Evolutionary conservation across 2,888 invertebrate species (phyloP).

Genomic region (Mimas tiliae): DNA sequence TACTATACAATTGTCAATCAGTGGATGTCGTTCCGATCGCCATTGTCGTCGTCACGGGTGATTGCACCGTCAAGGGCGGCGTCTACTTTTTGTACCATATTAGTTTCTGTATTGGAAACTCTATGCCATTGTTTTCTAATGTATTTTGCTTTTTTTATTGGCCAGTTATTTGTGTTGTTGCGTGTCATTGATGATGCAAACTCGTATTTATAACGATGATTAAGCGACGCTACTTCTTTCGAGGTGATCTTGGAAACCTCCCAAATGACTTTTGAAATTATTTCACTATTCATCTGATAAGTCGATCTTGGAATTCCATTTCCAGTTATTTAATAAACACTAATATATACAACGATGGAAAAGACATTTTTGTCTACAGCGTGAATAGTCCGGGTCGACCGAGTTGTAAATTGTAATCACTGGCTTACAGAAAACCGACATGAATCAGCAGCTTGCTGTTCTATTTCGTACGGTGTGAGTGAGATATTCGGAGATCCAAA

Average conservation of each 20-base stretch:
- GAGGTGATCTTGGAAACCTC: not conserved
- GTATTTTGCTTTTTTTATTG: slow-evolving; percentile 10
- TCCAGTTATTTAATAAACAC: too few species aligned
- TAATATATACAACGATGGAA: too few species aligned
- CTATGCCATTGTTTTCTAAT: slow-evolving; percentile 21
- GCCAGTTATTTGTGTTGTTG: not conserved
- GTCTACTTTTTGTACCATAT: slow-evolving; percentile 10
- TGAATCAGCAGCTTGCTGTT: too few species aligned
- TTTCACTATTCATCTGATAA: not conserved
- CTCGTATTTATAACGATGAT: not conserved
- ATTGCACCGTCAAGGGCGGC: slow-evolving; percentile 37
- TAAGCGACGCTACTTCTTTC: not conserved
- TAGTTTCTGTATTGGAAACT: slow-evolving; percentile 13
- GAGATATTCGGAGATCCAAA: too few species aligned
- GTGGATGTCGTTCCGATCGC: slow-evolving; percentile 23
- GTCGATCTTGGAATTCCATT: too few species aligned
- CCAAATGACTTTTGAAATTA: not conserved
- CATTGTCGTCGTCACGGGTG: slow-evolving; percentile 37
- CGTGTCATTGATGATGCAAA: not conserved
- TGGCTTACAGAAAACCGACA: too few species aligned
- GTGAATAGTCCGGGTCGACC: too few species aligned
- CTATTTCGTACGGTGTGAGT: too few species aligned
- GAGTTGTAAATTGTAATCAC: too few species aligned
- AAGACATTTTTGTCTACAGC: too few species aligned
- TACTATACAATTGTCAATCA: not conserved